These are phyloP conservation scores for Spatula versicolor DNA, from an alignment of 2,797 vertebrate genomes.

Conservation along the genomic window DNA sequence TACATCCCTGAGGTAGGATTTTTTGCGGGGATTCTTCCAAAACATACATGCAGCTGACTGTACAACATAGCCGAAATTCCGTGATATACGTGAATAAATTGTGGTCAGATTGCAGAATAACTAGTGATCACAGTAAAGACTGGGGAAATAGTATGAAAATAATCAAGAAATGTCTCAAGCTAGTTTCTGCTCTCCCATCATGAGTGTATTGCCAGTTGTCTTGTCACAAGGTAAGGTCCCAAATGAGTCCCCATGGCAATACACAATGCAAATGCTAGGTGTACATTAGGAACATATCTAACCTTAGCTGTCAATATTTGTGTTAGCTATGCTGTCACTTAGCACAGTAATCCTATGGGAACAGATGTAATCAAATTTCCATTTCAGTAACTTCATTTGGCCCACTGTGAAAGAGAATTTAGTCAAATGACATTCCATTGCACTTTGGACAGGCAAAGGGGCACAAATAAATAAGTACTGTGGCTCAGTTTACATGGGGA, in stretches of 20 bases:
- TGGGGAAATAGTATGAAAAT: neutral
- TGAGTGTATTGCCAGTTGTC: neutral
- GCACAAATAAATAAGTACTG: neutral
- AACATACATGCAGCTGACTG: neutral
- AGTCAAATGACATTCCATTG: neutral
- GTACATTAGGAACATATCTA: accelerated
- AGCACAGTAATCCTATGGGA: neutral
- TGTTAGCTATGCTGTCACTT: neutral
- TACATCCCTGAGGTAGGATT: neutral
- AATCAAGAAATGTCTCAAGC: neutral
- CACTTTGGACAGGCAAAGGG: neutral
- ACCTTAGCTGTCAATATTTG: neutral
- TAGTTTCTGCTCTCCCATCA: neutral
- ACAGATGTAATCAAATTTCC: neutral
- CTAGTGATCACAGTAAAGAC: neutral
- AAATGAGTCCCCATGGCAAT: neutral
- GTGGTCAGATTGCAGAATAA: neutral
- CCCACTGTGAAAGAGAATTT: neutral
- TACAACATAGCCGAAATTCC: neutral
- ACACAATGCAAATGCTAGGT: neutral
- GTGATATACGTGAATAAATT: neutral
- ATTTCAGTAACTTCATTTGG: accelerated
- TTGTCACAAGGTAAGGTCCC: neutral
- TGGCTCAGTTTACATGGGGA: neutral
- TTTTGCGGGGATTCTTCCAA: neutral